Conservation (phyloP, 37 sponge, comb jelly and placozoan genomes). For the Diacarnus erythraeanus region DNA sequence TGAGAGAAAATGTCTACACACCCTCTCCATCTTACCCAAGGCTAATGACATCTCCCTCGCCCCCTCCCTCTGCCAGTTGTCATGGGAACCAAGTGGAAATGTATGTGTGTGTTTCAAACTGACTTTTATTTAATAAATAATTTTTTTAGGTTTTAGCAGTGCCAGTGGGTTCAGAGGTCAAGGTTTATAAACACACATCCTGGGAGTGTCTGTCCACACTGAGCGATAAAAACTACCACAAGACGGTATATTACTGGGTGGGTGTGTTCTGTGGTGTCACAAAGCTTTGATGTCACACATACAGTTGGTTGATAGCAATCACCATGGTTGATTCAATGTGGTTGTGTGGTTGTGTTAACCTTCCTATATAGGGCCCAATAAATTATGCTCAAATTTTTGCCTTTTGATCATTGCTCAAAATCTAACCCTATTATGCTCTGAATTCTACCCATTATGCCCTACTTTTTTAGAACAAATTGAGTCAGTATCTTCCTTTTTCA, state of each 20-base stretch:
- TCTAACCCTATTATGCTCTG: no score
- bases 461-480: no score
- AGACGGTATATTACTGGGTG: no score
- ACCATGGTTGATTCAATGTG: no score
- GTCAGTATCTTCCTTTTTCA: no score
- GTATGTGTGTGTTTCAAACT: constrained; percentile 7
- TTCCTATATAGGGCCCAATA: no score
- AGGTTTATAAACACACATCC: constrained; percentile 25
- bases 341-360: no score
- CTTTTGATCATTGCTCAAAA: no score
- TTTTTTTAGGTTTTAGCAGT: constrained; percentile 44
- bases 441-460: no score
- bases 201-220: constrained; percentile 41
- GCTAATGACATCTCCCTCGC: constrained; percentile 48
- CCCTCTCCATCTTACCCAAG: constrained; percentile 39
- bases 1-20: constrained; percentile 23
- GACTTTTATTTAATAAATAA: neutral
- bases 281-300: no score
- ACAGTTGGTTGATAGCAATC: neutral
- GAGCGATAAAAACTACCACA: constrained; percentile 38
- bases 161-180: constrained; percentile 57
- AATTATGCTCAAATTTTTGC: no score
- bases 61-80: constrained; percentile 39
- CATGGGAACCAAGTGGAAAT: constrained; percentile 74
- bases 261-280: no score